These are phyloP conservation scores for Colius striatus DNA, from an alignment of 2,113 vertebrate species.

Conservation along the genomic window DNA sequence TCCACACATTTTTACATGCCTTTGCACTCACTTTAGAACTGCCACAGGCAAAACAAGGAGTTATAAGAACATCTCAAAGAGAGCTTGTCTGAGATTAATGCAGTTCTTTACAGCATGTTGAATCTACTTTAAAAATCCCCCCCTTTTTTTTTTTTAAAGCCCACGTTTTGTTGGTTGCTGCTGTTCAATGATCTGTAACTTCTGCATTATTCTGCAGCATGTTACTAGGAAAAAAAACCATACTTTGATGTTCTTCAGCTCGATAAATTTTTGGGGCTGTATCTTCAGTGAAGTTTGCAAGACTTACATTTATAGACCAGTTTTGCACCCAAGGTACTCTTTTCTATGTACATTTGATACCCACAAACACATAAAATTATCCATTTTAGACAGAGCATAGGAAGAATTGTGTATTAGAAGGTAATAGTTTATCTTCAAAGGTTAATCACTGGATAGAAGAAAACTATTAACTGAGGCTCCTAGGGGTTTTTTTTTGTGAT, in stretches of 20 bases:
- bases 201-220: background rate
- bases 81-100: background rate
- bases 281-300: background rate
- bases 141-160: background rate
- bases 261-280: background rate
- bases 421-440: background rate
- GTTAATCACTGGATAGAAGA: background rate
- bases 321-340: background rate
- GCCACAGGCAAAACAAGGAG: background rate
- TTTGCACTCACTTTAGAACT: background rate
- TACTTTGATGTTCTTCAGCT: background rate
- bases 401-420: background rate
- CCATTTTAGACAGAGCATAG: background rate
- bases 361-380: background rate
- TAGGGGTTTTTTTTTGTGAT: background rate
- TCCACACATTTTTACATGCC: background rate
- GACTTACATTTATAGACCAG: background rate
- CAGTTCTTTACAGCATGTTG: background rate
- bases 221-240: background rate
- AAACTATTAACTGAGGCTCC: background rate
- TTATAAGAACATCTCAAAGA: background rate
- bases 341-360: background rate
- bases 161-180: background rate
- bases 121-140: background rate
- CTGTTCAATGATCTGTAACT: background rate